Evolutionary conservation across 2,113 vertebrate species (phyloP), one percentile per base, ranked within the genome.

Genomic region (Thunnus maccoyii): DNA sequence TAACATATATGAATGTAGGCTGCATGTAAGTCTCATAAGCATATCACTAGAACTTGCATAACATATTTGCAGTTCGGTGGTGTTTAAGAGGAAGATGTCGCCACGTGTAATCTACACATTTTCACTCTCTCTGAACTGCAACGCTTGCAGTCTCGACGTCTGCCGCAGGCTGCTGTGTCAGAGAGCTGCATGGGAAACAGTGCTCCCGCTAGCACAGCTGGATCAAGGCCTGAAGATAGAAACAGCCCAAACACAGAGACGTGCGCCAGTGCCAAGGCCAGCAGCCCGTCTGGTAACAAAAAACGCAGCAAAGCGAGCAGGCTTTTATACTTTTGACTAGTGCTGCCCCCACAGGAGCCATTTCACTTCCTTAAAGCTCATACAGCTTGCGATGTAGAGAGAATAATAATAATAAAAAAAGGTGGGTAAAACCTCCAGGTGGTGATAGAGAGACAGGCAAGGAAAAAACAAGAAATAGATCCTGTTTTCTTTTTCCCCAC

Each of bases 161-260:
- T 22, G 5, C 60, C 47, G 9, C 56, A 65, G 63, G 32, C 57
- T 77, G 16, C 27, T 30, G 32, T 69, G 18, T 83, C 68, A 64
- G 50, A 56, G 71, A 74, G 63, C 82, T 84, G 77, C 48, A 82
- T 83, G 76, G 79, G 75, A 84, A 88, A 86, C 70, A 48, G 84
- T 66, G 83, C 77, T 73, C 51, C 84, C 78, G 69, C 66, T 70
- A 36, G 55, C 46, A 11, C 79, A 73, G 68, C 82, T 60, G 82
- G 78, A 83, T 66, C 84, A 52, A 83, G 56, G 71, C 65, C 87
- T 70, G 84, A 56, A 72, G 72, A 72, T 47, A 58, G 36, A 83
- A 69, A 60, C 60, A 6, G 62, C 70, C 67, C 67, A 54, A 76
- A 78, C 66, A 69, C 77, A 77, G 78, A 16, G 44, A 55, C 50